These are phyloP conservation scores for Bubo bubo DNA, from an alignment of 2,113 vertebrate genomes.

Conservation along the genomic window DNA sequence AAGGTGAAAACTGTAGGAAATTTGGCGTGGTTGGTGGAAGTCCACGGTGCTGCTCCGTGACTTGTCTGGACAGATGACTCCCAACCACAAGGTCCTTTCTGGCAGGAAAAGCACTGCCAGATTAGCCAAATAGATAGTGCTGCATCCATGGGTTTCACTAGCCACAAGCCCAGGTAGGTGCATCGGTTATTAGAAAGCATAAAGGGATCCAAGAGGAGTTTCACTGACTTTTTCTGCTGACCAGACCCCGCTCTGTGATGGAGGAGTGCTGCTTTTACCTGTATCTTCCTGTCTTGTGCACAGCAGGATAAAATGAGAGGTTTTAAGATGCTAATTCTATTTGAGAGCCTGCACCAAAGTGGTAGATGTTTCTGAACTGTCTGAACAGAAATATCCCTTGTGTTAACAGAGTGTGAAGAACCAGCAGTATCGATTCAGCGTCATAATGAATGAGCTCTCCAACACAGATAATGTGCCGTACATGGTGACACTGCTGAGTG, in stretches of 20 bases:
- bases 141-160: neutral
- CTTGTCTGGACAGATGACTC: neutral
- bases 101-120: neutral
- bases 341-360: neutral
- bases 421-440: slow-evolving; percentile 95
- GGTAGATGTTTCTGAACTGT: neutral
- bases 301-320: neutral
- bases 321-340: neutral
- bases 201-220: neutral
- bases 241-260: neutral
- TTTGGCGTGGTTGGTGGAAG: neutral
- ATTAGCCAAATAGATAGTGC: neutral
- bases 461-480: slow-evolving; percentile 90
- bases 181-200: neutral
- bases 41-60: neutral
- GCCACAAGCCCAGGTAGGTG: neutral
- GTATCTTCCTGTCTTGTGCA: neutral
- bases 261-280: neutral
- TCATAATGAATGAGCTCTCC: slow-evolving; percentile 92
- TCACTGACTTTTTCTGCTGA: neutral
- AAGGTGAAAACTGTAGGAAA: neutral
- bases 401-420: slow-evolving; percentile 84
- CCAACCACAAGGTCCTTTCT: neutral
- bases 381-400: neutral
- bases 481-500: slow-evolving; percentile 90